Conservation (phyloP, 2,113 vertebrate genomes). For the Caranx ignobilis region DNA sequence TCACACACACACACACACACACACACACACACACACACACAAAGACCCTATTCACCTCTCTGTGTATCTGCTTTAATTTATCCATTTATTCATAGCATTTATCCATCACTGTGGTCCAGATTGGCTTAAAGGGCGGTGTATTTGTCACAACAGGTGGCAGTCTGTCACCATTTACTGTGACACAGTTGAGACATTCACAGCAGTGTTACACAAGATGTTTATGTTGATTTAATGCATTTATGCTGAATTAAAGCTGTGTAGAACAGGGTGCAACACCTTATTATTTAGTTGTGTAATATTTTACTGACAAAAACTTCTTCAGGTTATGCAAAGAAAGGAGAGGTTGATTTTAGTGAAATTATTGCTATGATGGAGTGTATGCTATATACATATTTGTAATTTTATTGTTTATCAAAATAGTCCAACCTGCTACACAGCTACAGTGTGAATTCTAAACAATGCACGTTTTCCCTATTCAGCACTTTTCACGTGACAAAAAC, state of each 20-base stretch:
- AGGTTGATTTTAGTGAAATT: slow-evolving; percentile 12
- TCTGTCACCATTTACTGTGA: slow-evolving; percentile 32
- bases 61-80: slow-evolving; percentile 10
- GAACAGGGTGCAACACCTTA: background rate
- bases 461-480: background rate
- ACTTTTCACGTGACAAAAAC: background rate
- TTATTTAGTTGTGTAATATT: slow-evolving; percentile 1
- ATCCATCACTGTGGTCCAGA: slow-evolving; percentile 29
- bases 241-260: slow-evolving; percentile 5
- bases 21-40: background rate
- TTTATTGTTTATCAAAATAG: no score
- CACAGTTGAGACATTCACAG: slow-evolving; percentile 32
- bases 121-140: slow-evolving; percentile 17
- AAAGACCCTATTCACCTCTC: background rate
- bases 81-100: slow-evolving; percentile 13
- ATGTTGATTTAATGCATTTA: background rate
- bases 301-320: background rate
- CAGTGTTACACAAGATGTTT: slow-evolving; percentile 15
- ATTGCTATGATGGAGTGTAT: no score
- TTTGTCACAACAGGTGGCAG: slow-evolving; percentile 51
- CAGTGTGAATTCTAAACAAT: background rate
- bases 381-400: no score
- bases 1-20: background rate
- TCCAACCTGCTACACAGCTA: background rate
- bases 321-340: background rate